Evolutionary conservation across 1,140 invertebrate genomes (phyloP).

Genomic region (Lineus longissimus): DNA sequence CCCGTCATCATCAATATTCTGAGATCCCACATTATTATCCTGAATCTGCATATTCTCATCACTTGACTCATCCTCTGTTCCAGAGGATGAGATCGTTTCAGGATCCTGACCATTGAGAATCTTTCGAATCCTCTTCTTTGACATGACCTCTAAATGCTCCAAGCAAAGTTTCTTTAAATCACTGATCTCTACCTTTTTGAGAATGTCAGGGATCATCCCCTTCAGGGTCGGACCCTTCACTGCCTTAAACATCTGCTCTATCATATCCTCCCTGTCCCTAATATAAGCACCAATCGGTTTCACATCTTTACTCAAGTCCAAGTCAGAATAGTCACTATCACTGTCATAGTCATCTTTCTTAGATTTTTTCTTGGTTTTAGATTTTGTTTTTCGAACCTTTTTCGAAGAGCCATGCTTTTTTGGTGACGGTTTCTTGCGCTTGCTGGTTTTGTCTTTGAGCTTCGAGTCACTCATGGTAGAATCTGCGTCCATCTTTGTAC

Average conservation of each 20-base stretch:
- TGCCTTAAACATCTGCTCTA: constrained; percentile 45
- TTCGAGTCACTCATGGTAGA: no score
- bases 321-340: constrained; percentile 28
- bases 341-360: constrained; percentile 9
- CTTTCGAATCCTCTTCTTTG: constrained; percentile 47
- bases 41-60: no score
- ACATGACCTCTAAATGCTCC: constrained; percentile 53
- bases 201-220: constrained; percentile 41
- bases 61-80: constrained; percentile 38
- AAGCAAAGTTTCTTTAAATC: constrained; percentile 46
- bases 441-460: no score
- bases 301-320: constrained; percentile 42
- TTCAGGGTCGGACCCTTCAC: constrained; percentile 38
- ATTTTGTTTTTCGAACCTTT: background rate
- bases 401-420: no score
- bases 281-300: constrained; percentile 40
- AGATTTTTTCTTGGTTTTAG: background rate
- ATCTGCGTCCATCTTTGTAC: no score
- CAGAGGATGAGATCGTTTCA: constrained; percentile 42
- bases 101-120: constrained; percentile 48
- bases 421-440: no score
- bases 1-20: no score
- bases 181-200: constrained; percentile 41
- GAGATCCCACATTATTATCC: no score
- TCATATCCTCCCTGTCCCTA: constrained; percentile 33